Base-by-base conservation (phyloP, 2,797 vertebrate species). In the Galagoides demidoff region DNA sequence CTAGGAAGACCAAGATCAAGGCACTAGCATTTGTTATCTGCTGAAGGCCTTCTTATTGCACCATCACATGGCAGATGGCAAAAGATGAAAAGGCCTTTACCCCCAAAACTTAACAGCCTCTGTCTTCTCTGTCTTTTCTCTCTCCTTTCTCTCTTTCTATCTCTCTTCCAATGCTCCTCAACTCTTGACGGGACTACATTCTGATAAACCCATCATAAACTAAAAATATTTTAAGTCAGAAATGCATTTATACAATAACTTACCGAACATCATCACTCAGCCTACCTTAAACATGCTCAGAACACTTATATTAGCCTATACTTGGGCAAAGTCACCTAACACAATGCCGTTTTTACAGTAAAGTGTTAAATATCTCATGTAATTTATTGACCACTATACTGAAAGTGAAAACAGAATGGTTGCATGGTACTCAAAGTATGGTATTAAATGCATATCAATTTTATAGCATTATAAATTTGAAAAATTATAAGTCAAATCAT, bases 71-170 rank as follows among this genome's bases (percentile, higher is more conserved):
- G 49, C 49, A 49, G 3, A 49, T 16, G 13, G 49, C 49, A 14
- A 13, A 49, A 49, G 49, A 49, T 49, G 49, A 49, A 49, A 49
- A 49, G 49, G 49, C 49, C 43, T 25, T 49, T 14, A 25, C 12
- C 23, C 16, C 27, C 29, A 37, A 74, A 92, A 37, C 39, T 89
- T 84, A 78, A 89, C 78, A 89, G 25, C 16, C 3, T n/a, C 27
- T 64, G 66, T 74, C 45, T 2, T 92, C 61, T 25, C 14, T 25
- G 43, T 66, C 2, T 0, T 45, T 13, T 86, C 5, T 39, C 39
- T 37, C 2, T 0, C 27, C 19, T 86, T 4, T 49, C 29, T 37
- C 14, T n/a, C 52, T 63, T 3, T 78, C 0, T 43, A 1, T 11
- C 29, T 57, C 17, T 37, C n/a, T 70, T 52, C n/a, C 4, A 13